These are phyloP conservation scores for Microctonus brassicae DNA, from an alignment of 2,888 invertebrate genomes.

Conservation along the genomic window DNA sequence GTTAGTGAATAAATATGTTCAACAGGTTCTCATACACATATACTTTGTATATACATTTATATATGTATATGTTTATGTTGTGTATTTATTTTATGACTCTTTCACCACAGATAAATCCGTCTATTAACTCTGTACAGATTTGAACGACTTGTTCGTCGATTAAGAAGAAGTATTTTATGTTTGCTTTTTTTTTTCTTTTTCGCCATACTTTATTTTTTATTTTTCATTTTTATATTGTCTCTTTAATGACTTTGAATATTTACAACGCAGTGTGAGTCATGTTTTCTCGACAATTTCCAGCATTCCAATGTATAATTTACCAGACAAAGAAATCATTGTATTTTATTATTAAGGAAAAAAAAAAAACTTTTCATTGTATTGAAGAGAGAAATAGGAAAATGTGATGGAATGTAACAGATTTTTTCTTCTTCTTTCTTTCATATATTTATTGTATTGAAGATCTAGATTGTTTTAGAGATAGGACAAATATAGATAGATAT, in stretches of 20 bases:
- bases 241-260: not conserved
- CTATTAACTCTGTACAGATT: not conserved
- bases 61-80: no score
- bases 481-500: no score
- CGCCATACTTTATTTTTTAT: not conserved
- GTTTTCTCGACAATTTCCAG: not conserved
- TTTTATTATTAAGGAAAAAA: not conserved
- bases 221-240: constrained; percentile 2
- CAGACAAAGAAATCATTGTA: constrained; percentile 18
- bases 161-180: no score
- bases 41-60: not conserved
- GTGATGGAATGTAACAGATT: no score
- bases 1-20: no score
- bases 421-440: no score
- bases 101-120: not conserved
- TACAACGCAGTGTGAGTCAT: not conserved
- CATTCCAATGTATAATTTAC: not conserved
- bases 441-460: no score
- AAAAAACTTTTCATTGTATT: not conserved
- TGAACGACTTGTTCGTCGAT: not conserved
- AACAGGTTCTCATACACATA: not conserved
- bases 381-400: no score
- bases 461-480: no score
- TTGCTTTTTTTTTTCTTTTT: not conserved
- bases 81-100: not conserved